A percentile compares a stretch with the other conserved stretches of the same genome.
Evolutionary conservation across 2,888 invertebrate genomes (phyloP).

Genomic region (Elaeidobius kamerunicus): DNA sequence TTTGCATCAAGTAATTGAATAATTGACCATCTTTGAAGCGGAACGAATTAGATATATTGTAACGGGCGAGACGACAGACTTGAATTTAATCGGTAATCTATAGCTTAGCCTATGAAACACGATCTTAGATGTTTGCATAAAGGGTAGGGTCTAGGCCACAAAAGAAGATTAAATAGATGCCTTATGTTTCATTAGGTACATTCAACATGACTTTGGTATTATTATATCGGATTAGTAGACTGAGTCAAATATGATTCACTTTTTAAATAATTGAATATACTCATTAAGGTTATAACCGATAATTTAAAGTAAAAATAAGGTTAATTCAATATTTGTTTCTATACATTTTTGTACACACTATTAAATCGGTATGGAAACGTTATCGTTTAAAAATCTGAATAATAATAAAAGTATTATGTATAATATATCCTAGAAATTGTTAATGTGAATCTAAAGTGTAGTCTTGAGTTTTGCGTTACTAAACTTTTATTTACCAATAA

Average conservation of each 20-base stretch:
- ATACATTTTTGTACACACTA: too few species aligned
- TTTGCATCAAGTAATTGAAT: constrained; percentile 21
- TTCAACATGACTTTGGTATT: background rate
- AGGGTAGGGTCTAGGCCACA: constrained; percentile 2
- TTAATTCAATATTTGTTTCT: too few species aligned
- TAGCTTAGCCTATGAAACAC: constrained; percentile 12
- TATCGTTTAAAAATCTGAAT: too few species aligned
- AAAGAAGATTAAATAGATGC: background rate
- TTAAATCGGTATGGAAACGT: too few species aligned
- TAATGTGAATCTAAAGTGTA: too few species aligned
- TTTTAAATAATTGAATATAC: too few species aligned
- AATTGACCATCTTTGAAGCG: constrained; percentile 15
- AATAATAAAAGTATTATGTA: too few species aligned
- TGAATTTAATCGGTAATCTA: constrained; percentile 21
- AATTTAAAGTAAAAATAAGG: too few species aligned
- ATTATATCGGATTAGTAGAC: background rate
- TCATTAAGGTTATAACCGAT: too few species aligned
- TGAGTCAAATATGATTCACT: background rate
- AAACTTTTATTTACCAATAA: too few species aligned
- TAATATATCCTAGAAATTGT: too few species aligned
- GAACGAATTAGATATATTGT: constrained; percentile 15
- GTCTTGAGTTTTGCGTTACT: too few species aligned
- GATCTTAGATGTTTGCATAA: constrained; percentile 15
- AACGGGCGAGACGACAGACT: constrained; percentile 15
- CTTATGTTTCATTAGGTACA: background rate